Percentiles rank a stretch among this genome's conserved stretches.
phyloP scores from a whole-genome alignment of 2,113 vertebrate species.

The Mustela nigripes region DNA sequence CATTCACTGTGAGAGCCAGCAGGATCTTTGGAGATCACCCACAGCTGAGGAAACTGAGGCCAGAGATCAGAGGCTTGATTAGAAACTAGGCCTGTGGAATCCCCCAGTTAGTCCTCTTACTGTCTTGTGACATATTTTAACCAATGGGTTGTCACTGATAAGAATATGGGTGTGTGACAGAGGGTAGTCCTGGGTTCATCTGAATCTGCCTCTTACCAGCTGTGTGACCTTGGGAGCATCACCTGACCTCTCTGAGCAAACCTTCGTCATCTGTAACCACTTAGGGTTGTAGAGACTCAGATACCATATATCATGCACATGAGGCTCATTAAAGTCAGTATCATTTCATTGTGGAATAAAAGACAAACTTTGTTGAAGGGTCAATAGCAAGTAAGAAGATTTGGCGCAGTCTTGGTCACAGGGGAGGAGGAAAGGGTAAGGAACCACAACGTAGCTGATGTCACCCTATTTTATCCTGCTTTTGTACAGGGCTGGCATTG shows the following conservation, averaged over 20 bases:
- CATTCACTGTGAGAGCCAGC: background rate
- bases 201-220: background rate
- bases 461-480: background rate
- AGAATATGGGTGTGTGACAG: background rate
- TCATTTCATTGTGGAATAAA: constrained; percentile 16
- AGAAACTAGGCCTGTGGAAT: background rate
- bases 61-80: background rate
- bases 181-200: background rate
- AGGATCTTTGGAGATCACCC: background rate
- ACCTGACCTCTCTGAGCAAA: background rate
- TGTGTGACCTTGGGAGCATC: background rate
- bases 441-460: background rate
- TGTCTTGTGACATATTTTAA: background rate
- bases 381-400: background rate
- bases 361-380: background rate
- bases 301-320: background rate
- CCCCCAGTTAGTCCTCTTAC: background rate
- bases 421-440: background rate
- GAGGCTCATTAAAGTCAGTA: background rate
- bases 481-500: background rate
- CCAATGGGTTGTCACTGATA: background rate
- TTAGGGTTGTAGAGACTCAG: background rate
- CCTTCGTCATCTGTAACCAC: background rate
- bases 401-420: background rate
- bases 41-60: background rate